These are phyloP conservation scores for Electrona antarctica DNA, from an alignment of 2,113 vertebrate genomes.

Conservation along the genomic window DNA sequence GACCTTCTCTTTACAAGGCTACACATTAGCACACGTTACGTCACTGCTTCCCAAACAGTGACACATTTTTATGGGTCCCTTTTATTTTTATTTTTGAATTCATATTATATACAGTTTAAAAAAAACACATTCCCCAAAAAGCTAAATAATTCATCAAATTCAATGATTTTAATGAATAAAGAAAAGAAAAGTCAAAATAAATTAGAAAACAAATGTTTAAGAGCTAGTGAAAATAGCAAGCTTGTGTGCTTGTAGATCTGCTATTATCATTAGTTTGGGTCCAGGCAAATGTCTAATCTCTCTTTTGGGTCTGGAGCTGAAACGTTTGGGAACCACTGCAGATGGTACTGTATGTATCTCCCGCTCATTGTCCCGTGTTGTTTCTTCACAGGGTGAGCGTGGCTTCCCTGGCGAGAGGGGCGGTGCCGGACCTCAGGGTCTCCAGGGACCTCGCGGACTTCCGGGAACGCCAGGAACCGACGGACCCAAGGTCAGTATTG, in stretches of 20 bases:
- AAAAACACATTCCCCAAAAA: not conserved
- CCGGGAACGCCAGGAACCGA: conserved; percentile 96
- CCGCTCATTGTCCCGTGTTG: conserved; percentile 5
- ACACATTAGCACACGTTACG: not conserved
- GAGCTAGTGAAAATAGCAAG: too few relatives aligned
- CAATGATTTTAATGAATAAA: too few relatives aligned
- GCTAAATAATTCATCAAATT: too few relatives aligned
- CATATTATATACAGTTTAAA: not conserved
- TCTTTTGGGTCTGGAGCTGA: too few relatives aligned
- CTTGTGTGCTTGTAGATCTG: too few relatives aligned
- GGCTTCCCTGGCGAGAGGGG: conserved; percentile 98
- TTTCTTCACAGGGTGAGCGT: conserved; percentile 86
- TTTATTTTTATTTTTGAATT: too few relatives aligned
- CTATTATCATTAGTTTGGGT: too few relatives aligned
- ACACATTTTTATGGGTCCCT: too few relatives aligned
- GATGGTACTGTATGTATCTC: not conserved
- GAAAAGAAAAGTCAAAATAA: too few relatives aligned
- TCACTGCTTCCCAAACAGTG: not conserved
- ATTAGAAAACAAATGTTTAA: too few relatives aligned
- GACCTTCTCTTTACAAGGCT: not conserved
- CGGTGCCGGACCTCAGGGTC: conserved; percentile 88
- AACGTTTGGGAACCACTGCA: not conserved
- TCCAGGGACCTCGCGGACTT: conserved; percentile 92
- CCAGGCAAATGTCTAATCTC: too few relatives aligned
- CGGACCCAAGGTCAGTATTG: conserved; percentile 89